Conservation (phyloP, 1,140 invertebrate species). For the Trichoplusia ni region DNA sequence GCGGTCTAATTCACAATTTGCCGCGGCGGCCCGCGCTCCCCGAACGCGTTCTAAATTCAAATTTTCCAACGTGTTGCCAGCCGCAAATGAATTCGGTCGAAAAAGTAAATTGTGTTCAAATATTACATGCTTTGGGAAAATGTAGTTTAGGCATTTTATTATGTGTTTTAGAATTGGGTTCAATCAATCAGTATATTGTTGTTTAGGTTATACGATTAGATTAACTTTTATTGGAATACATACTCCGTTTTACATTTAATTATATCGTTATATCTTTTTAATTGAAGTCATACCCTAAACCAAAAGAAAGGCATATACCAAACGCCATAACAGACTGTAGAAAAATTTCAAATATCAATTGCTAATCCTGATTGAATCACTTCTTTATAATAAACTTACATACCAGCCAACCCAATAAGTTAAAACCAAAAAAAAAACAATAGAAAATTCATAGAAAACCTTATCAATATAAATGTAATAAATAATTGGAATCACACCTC, state of each 20-base stretch:
- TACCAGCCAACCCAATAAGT: too few relatives aligned
- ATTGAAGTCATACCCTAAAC: too few relatives aligned
- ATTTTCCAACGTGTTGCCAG: conserved; percentile 50
- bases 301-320: too few relatives aligned
- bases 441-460: neutral
- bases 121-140: conserved; percentile 12
- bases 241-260: too few relatives aligned
- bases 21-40: conserved; percentile 45
- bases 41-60: conserved; percentile 66
- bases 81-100: conserved; percentile 61
- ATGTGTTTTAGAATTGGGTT: neutral
- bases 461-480: conserved; percentile 29
- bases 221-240: too few relatives aligned
- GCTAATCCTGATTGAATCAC: too few relatives aligned
- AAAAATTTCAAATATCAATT: too few relatives aligned
- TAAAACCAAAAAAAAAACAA: neutral
- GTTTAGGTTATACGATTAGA: too few relatives aligned
- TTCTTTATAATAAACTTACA: too few relatives aligned
- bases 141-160: neutral
- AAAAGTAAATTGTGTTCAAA: conserved; percentile 45
- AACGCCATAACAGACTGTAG: too few relatives aligned
- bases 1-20: conserved; percentile 70
- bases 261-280: too few relatives aligned
- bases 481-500: conserved; percentile 27
- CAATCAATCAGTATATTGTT: too few relatives aligned